A percentile compares a stretch with the other conserved stretches of the same genome.
Conservation (phyloP, 2,797 vertebrate species). For the Leuciscus waleckii region DNA sequence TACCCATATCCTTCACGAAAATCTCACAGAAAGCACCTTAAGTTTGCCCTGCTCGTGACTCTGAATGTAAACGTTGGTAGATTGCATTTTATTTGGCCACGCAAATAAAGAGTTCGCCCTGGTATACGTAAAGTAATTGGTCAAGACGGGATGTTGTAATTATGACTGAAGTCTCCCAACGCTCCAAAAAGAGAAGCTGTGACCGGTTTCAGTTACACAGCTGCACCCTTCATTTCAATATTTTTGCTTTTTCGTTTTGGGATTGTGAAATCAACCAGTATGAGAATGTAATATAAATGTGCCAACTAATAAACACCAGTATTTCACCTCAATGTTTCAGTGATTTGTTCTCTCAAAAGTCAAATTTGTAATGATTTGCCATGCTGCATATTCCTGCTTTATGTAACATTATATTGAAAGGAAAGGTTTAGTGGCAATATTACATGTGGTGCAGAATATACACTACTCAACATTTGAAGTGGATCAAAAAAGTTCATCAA, state of each 20-base stretch:
- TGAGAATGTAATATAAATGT: constrained; percentile 87
- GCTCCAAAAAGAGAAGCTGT: constrained; percentile 42
- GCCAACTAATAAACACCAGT: constrained; percentile 90
- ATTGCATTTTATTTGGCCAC: neutral
- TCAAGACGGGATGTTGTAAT: neutral
- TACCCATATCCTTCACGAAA: neutral
- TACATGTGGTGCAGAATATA: no score
- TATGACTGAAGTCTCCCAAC: neutral
- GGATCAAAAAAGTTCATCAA: no score
- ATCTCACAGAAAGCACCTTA: constrained; percentile 26
- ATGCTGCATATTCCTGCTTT: neutral
- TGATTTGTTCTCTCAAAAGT: neutral
- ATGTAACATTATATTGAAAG: neutral
- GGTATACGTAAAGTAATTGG: neutral
- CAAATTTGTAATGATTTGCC: neutral
- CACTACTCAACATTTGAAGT: no score
- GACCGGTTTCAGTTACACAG: constrained; percentile 27
- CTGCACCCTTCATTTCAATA: constrained; percentile 72
- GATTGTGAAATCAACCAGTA: constrained; percentile 80
- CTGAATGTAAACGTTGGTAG: constrained; percentile 27
- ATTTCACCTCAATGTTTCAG: constrained; percentile 75
- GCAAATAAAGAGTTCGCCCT: neutral
- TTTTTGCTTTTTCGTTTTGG: constrained; percentile 74
- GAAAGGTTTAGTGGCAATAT: neutral
- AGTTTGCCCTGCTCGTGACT: constrained; percentile 7